Conservation (phyloP, 2,888 invertebrate species). For the Homarus gammarus region DNA sequence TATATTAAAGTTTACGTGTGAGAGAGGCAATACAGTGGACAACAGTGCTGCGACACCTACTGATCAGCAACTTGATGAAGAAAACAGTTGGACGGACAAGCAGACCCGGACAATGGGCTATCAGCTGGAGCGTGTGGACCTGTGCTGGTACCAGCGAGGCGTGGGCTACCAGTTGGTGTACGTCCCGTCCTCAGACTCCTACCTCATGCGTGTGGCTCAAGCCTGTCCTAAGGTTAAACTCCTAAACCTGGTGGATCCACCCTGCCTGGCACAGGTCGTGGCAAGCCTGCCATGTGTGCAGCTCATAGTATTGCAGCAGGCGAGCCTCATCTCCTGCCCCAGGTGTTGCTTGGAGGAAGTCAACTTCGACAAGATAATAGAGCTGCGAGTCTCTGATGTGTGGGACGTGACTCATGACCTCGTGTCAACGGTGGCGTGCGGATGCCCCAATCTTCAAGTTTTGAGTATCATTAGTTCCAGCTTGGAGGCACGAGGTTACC, state of each 20-base stretch:
- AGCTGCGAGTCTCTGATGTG: slow-evolving; percentile 51
- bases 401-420: slow-evolving; percentile 62
- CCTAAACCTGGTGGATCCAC: slow-evolving; percentile 47
- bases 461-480: slow-evolving; percentile 49
- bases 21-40: too few relatives aligned
- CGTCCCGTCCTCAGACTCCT: slow-evolving; percentile 52
- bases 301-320: slow-evolving; percentile 41
- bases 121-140: slow-evolving; percentile 49
- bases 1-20: slow-evolving; percentile 36
- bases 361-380: slow-evolving; percentile 23
- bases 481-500: slow-evolving; percentile 46
- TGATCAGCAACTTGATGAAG: neutral
- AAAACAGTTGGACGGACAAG: neutral
- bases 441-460: slow-evolving; percentile 40
- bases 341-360: slow-evolving; percentile 10
- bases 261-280: slow-evolving; percentile 46
- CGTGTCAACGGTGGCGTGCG: slow-evolving; percentile 40
- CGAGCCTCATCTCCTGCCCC: slow-evolving; percentile 45
- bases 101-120: neutral
- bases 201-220: slow-evolving; percentile 43
- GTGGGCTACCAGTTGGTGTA: slow-evolving; percentile 61
- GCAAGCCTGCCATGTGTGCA: slow-evolving; percentile 24
- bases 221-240: slow-evolving; percentile 43
- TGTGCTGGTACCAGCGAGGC: slow-evolving; percentile 55
- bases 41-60: neutral